These are phyloP conservation scores for Malacosoma neustria DNA, from an alignment of 2,888 invertebrate genomes.

Conservation along the genomic window DNA sequence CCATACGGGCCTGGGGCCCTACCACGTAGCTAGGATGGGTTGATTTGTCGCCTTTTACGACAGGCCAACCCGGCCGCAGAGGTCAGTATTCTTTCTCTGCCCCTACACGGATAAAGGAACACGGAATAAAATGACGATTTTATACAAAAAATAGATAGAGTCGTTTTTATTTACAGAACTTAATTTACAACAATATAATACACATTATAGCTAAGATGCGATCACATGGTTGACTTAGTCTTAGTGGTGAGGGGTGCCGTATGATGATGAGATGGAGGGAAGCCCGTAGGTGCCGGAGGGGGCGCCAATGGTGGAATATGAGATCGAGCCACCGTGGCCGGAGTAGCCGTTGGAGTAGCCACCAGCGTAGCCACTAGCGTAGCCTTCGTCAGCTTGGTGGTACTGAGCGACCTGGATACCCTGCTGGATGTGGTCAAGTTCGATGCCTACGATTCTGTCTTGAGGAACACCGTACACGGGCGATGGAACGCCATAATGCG, in stretches of 20 bases:
- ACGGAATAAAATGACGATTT: conserved; percentile 12
- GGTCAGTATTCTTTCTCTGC: no score
- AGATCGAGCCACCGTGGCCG: conserved; percentile 30
- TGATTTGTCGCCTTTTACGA: no score
- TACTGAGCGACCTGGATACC: conserved; percentile 92
- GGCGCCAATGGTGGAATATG: conserved; percentile 26
- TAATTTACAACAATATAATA: conserved; percentile 66
- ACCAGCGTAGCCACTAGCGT: conserved; percentile 48
- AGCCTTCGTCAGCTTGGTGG: conserved; percentile 80
- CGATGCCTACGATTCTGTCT: conserved; percentile 85
- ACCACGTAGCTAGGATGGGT: no score
- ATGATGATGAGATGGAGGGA: conserved; percentile 56
- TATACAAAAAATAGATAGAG: conserved; percentile 40
- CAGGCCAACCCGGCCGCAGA: no score
- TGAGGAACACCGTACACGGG: conserved; percentile 80
- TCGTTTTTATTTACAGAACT: conserved; percentile 67
- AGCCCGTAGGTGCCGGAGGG: conserved; percentile 41
- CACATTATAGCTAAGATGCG: conserved; percentile 60
- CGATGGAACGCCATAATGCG: conserved; percentile 81
- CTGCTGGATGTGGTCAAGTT: conserved; percentile 88
- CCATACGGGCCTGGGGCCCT: no score
- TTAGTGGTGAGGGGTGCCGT: conserved; percentile 64
- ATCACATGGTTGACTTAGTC: conserved; percentile 65
- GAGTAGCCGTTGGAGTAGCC: conserved; percentile 43
- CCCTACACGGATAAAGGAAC: no score